These are phyloP conservation scores for Glaucomys volans DNA, from an alignment of 2,113 vertebrate species.

Conservation along the genomic window DNA sequence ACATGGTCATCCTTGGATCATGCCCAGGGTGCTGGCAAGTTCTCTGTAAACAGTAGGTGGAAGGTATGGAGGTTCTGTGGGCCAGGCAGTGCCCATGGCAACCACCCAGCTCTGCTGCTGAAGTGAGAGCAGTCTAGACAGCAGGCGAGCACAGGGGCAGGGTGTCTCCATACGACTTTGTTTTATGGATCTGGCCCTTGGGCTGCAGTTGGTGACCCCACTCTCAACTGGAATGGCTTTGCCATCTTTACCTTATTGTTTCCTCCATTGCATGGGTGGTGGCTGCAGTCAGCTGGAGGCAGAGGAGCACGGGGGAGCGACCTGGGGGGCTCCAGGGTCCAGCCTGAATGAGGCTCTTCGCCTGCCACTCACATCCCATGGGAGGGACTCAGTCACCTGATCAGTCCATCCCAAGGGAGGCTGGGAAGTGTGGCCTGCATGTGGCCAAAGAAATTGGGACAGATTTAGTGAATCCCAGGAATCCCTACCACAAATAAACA, in stretches of 20 bases:
- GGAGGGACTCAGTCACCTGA: background rate
- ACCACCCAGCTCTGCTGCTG: background rate
- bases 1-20: background rate
- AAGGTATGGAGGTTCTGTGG: background rate
- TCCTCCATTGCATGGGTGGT: background rate
- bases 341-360: background rate
- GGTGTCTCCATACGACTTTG: background rate
- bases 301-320: background rate
- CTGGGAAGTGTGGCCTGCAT: background rate
- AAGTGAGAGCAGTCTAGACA: background rate
- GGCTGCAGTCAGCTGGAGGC: background rate
- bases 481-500: background rate
- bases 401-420: background rate
- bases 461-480: background rate
- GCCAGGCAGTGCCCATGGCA: background rate
- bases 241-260: background rate
- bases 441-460: background rate
- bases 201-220: background rate
- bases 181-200: background rate
- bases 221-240: background rate
- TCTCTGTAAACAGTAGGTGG: background rate
- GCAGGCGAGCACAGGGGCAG: background rate
- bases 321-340: rapidly evolving
- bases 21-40: background rate
- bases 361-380: background rate